Conservation (phyloP, 2,113 vertebrate genomes). For the Zosterops borbonicus region DNA sequence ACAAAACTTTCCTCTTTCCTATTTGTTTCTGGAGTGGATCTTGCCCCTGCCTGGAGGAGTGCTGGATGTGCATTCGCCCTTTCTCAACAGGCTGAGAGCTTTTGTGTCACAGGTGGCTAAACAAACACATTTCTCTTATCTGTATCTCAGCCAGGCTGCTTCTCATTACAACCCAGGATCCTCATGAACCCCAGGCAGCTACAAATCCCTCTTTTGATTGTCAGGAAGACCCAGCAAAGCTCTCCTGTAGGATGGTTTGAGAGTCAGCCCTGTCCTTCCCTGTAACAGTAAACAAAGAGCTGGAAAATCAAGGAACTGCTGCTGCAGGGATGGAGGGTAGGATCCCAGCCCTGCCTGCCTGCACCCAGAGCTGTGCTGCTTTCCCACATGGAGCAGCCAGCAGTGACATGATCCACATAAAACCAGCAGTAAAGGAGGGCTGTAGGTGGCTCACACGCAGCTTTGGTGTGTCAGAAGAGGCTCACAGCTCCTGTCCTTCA, state of each 20-base stretch:
- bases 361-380: not conserved
- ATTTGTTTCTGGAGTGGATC: not conserved
- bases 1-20: not conserved
- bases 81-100: not conserved
- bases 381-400: fast-evolving
- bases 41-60: not conserved
- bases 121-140: not conserved
- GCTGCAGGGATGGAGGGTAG: not conserved
- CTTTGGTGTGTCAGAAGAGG: not conserved
- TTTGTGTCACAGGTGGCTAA: not conserved
- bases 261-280: not conserved
- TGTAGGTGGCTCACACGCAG: not conserved
- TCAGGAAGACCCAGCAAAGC: not conserved
- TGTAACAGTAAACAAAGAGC: not conserved
- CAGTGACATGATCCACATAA: not conserved
- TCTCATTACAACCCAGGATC: not conserved
- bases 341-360: not conserved
- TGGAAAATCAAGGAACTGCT: not conserved
- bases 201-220: not conserved
- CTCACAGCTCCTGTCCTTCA: not conserved
- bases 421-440: not conserved
- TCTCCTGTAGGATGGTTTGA: fast-evolving
- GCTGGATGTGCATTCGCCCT: not conserved
- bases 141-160: not conserved
- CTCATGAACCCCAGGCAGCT: not conserved